phyloP scores from a whole-genome alignment of 1,140 invertebrate genomes.

The Drosophila saltans region DNA sequence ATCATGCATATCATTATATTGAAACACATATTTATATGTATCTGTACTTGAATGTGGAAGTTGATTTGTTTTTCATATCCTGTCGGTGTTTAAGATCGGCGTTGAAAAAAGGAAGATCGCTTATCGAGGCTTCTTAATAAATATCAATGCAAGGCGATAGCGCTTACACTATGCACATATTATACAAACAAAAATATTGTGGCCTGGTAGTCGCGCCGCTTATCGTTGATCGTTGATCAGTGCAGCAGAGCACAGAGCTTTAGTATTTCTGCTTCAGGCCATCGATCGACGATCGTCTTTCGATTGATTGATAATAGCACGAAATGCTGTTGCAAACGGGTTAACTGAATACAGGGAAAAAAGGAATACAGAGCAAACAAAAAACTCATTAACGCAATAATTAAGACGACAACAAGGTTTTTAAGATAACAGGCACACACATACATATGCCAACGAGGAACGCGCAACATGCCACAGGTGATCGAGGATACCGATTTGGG shows the following conservation, averaged over 20 bases:
- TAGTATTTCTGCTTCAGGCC: slow-evolving; percentile 31
- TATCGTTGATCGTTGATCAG: slow-evolving; percentile 57
- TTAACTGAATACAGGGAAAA: slow-evolving; percentile 30
- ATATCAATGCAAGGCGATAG: slow-evolving; percentile 66
- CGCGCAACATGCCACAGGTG: slow-evolving; percentile 54
- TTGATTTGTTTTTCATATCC: slow-evolving; percentile 51
- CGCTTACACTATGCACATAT: slow-evolving; percentile 71
- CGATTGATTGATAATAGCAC: slow-evolving; percentile 82
- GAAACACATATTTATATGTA: not conserved
- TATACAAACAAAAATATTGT: slow-evolving; percentile 64
- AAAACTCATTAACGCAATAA: slow-evolving; percentile 83
- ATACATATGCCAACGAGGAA: not conserved
- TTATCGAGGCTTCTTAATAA: slow-evolving; percentile 74
- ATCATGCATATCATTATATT: not conserved
- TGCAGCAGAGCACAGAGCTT: slow-evolving; percentile 48
- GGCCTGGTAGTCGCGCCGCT: slow-evolving; percentile 60
- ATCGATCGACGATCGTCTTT: slow-evolving; percentile 58
- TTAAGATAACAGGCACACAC: slow-evolving; percentile 75
- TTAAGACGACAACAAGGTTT: slow-evolving; percentile 83
- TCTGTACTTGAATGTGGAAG: not conserved
- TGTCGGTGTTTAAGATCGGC: slow-evolving; percentile 71
- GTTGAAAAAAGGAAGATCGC: slow-evolving; percentile 69
- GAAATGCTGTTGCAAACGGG: slow-evolving; percentile 74
- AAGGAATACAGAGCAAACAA: slow-evolving; percentile 70
- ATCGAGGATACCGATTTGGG: slow-evolving; percentile 16